These are phyloP conservation scores for Gibbula magus DNA, from an alignment of 2,888 invertebrate species.

Conservation along the genomic window DNA sequence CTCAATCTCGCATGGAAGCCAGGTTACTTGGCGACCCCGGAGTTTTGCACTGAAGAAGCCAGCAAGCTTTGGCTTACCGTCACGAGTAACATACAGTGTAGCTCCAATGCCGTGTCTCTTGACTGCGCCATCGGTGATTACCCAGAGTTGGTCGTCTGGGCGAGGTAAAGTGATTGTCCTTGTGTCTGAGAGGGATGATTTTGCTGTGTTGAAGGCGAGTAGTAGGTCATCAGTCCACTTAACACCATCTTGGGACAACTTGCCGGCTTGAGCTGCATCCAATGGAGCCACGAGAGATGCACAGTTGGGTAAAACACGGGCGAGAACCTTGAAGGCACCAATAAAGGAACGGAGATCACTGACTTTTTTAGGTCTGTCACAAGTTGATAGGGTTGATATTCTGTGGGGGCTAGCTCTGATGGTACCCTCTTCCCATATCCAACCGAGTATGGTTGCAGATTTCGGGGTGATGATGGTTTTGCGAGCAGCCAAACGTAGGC, in stretches of 20 bases:
- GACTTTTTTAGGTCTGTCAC: conserved; percentile 4
- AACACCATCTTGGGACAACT: too few species aligned
- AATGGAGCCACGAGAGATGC: too few species aligned
- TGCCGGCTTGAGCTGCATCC: too few species aligned
- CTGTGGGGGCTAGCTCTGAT: conserved; percentile 36
- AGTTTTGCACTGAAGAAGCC: conserved; percentile 21
- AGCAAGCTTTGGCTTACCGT: neutral
- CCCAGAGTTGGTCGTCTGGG: conserved; percentile 31
- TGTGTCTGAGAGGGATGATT: too few species aligned
- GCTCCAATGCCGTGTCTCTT: conserved; percentile 21
- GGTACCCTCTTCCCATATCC: conserved; percentile 41
- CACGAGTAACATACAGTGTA: neutral
- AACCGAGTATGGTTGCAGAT: conserved; percentile 33
- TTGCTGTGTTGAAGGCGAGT: too few species aligned
- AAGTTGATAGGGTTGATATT: conserved; percentile 9
- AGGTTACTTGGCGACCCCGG: neutral
- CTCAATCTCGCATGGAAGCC: conserved; percentile 28
- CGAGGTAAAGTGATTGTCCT: conserved; percentile 32
- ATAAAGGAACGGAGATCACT: neutral
- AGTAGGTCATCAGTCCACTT: too few species aligned
- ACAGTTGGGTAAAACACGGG: too few species aligned
- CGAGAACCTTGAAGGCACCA: conserved; percentile 31
- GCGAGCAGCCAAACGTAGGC: conserved; percentile 28
- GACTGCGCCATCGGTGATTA: conserved; percentile 28
- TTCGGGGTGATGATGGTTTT: conserved; percentile 35